Conservation (phyloP, 2,888 invertebrate species). For the Tenthredo amoena region DNA sequence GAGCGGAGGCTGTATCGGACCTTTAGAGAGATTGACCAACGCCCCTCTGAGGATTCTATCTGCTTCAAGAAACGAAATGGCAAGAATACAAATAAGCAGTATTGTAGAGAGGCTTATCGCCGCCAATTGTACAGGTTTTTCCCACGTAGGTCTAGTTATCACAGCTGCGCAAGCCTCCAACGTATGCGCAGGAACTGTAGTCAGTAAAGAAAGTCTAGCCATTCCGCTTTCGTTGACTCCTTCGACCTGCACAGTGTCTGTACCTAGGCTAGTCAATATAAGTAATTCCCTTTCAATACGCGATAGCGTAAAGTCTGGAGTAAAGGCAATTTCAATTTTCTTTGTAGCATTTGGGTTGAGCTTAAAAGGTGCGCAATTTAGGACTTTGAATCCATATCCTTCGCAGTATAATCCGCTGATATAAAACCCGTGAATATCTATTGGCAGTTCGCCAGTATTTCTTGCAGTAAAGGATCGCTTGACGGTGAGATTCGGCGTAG, state of each 20-base stretch:
- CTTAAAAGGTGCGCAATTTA: constrained; percentile 87
- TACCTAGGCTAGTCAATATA: constrained; percentile 82
- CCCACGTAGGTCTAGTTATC: constrained; percentile 89
- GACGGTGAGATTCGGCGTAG: constrained; percentile 85
- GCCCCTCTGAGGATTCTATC: constrained; percentile 83
- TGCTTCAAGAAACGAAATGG: constrained; percentile 86
- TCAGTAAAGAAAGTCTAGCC: constrained; percentile 69
- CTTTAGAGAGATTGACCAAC: constrained; percentile 79
- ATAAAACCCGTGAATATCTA: constrained; percentile 84
- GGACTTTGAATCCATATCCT: constrained; percentile 89
- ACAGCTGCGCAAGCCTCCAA: constrained; percentile 85
- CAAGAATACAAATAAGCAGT: constrained; percentile 83
- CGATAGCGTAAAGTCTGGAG: constrained; percentile 92
- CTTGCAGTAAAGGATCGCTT: constrained; percentile 90
- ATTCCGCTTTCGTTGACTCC: constrained; percentile 61
- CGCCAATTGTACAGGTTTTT: constrained; percentile 84
- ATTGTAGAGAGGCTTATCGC: constrained; percentile 82
- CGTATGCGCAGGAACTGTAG: constrained; percentile 82
- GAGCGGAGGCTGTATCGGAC: constrained; percentile 81
- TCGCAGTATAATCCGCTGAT: constrained; percentile 86
- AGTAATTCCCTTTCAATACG: constrained; percentile 84
- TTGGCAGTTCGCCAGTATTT: constrained; percentile 95
- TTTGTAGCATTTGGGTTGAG: constrained; percentile 86
- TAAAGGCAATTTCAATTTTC: constrained; percentile 92
- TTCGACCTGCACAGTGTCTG: constrained; percentile 55